Base-by-base conservation (phyloP, 1,140 invertebrate species). In the Doryteuthis pealeii region DNA sequence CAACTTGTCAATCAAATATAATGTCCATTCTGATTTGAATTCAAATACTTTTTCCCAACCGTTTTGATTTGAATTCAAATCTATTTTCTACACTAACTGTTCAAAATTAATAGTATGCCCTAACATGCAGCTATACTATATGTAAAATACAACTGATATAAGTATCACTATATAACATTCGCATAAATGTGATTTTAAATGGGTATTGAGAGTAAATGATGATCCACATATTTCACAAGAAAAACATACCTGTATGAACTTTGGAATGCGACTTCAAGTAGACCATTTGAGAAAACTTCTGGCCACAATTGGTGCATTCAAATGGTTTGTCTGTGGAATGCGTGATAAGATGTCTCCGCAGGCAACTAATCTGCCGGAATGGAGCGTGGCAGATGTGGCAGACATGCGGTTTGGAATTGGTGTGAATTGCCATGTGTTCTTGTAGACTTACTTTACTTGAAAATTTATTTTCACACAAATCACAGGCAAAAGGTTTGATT, bases 181-280 rank as follows among this genome's bases (percentile, higher is more conserved):
- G n/a, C n/a, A n/a, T n/a, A n/a, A n/a, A n/a, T n/a, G n/a, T n/a
- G n/a, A n/a, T n/a, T n/a, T n/a, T n/a, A n/a, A n/a, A n/a, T n/a
- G n/a, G n/a, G n/a, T n/a, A n/a, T n/a, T n/a, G n/a, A n/a, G n/a
- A n/a, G n/a, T n/a, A n/a, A n/a, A n/a, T n/a, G n/a, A n/a, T n/a
- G n/a, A n/a, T n/a, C n/a, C n/a, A n/a, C n/a, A n/a, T n/a, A n/a
- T n/a, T n/a, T n/a, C n/a, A n/a, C n/a, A n/a, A n/a, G n/a, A n/a
- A 28, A 1, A 62, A 62, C 28, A 71, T 76, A 85, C 86, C 86
- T 81, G 86, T 86, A 71, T 87, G 86, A 15, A 78, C 74, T 75
- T 83, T 84, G 80, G 83, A 84, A 72, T 87, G 86, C 12, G 86
- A 87, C 45, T 78, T 80, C 12, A 87, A 79, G 73, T 87, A 87